Evolutionary conservation across 2,113 vertebrate species (phyloP).

Genomic region (Nerophis lumbriciformis): DNA sequence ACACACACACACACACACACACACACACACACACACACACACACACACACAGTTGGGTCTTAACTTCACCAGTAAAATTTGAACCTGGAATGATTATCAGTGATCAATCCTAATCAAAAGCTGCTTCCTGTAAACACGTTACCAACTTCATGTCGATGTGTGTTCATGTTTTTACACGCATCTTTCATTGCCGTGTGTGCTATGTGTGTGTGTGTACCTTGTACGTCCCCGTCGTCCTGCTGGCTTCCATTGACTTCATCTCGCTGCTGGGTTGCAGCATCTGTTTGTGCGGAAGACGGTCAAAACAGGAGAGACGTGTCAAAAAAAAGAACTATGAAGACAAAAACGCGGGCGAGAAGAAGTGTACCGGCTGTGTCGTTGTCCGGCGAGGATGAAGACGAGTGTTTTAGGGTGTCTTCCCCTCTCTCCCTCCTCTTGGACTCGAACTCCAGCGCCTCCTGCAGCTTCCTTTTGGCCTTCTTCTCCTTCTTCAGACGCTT

Average conservation of each 20-base stretch:
- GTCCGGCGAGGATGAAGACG: slow-evolving; percentile 80
- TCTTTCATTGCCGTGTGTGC: slow-evolving; percentile 14
- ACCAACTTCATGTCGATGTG: background rate
- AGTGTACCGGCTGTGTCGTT: slow-evolving; percentile 63
- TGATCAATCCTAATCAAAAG: background rate
- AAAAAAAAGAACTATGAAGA: slow-evolving; percentile 43
- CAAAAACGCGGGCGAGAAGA: background rate
- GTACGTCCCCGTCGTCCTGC: slow-evolving; percentile 59
- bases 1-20: no score
- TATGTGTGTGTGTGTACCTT: slow-evolving; percentile 41
- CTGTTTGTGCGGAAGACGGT: slow-evolving; percentile 41
- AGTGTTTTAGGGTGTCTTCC: slow-evolving; percentile 86
- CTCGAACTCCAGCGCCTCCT: slow-evolving; percentile 94
- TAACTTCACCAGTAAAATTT: slow-evolving; percentile 20
- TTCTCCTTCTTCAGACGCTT: slow-evolving; percentile 97
- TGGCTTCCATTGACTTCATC: slow-evolving; percentile 67
- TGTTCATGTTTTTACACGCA: slow-evolving; percentile 11
- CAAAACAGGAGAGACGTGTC: slow-evolving; percentile 19
- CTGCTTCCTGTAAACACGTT: background rate
- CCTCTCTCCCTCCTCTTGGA: slow-evolving; percentile 88
- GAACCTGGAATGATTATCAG: no score
- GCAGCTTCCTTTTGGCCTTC: slow-evolving; percentile 95
- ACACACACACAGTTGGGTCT: slow-evolving; percentile 11
- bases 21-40: no score
- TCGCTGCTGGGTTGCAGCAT: slow-evolving; percentile 54